Evolutionary conservation across 2,113 vertebrate species (phyloP).

Genomic region (Falco punctatus): DNA sequence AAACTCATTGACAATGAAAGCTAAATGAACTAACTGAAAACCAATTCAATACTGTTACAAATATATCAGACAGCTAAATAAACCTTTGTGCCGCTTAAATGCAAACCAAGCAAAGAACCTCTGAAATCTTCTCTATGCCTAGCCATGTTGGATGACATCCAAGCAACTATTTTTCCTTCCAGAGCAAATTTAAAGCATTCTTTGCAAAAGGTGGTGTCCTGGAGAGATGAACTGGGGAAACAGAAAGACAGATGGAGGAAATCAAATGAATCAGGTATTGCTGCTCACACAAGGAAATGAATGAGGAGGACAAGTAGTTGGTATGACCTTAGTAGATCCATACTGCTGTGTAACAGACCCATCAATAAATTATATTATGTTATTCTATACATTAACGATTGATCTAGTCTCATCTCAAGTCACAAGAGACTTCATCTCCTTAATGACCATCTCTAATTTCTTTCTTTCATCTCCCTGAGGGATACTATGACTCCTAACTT

Average conservation of each 20-base stretch:
- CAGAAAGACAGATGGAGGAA: slow-evolving; percentile 68
- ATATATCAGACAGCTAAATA: slow-evolving; percentile 15
- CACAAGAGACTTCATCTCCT: background rate
- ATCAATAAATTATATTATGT: background rate
- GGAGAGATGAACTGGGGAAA: slow-evolving; percentile 51
- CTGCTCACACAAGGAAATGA: slow-evolving; percentile 42
- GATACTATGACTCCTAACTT: background rate
- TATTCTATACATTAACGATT: background rate
- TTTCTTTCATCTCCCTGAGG: background rate
- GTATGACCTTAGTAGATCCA: background rate
- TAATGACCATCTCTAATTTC: background rate
- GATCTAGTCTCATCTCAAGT: background rate
- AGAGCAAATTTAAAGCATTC: slow-evolving; percentile 55
- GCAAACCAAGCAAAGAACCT: background rate
- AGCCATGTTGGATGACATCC: background rate
- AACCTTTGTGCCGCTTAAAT: background rate
- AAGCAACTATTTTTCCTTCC: slow-evolving; percentile 49
- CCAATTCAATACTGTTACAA: slow-evolving; percentile 9
- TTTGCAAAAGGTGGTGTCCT: slow-evolving; percentile 66
- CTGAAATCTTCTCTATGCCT: background rate
- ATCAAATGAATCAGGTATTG: slow-evolving; percentile 53
- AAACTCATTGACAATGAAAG: slow-evolving; percentile 65
- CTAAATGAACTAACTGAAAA: slow-evolving; percentile 54
- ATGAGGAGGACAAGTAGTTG: slow-evolving; percentile 28
- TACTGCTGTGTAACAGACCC: background rate